Evolutionary conservation across 2,888 invertebrate species (phyloP).

Genomic region (Drosophila formosana): DNA sequence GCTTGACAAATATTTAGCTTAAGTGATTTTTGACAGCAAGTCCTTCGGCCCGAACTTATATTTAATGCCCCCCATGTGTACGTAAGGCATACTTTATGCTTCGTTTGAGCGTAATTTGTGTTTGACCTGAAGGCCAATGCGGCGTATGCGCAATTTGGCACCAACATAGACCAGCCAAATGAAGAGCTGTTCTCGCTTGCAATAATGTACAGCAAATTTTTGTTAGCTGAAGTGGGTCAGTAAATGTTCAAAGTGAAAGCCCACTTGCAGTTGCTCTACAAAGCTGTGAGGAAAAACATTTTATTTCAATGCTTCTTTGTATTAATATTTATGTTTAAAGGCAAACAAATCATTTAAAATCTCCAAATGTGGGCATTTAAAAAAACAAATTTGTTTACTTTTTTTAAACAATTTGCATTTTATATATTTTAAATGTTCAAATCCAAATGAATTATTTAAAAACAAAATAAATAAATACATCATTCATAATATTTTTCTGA

Average conservation of each 20-base stretch:
- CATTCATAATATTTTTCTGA: no score
- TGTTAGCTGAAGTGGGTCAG: constrained; percentile 15
- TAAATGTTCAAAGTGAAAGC: not conserved
- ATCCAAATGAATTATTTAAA: no score
- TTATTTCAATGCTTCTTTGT: not conserved
- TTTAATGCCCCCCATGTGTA: constrained; percentile 24
- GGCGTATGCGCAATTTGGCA: constrained; percentile 70
- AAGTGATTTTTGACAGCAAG: constrained; percentile 73
- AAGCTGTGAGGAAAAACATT: not conserved
- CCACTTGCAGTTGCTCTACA: not conserved
- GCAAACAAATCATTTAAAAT: no score
- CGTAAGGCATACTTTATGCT: constrained; percentile 57
- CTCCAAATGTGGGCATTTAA: no score
- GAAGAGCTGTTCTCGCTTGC: not conserved
- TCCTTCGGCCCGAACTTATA: constrained; percentile 15
- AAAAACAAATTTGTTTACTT: no score
- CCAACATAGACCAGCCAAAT: constrained; percentile 1
- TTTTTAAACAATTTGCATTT: no score
- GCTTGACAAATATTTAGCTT: constrained; percentile 74
- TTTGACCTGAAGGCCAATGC: constrained; percentile 55
- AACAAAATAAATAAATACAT: no score
- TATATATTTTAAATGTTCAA: no score
- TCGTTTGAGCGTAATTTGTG: constrained; percentile 57
- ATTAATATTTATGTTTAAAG: no score
- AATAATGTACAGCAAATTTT: not conserved